A percentile compares a stretch with the other conserved stretches of the same genome.
Evolutionary conservation across 2,113 vertebrate genomes (phyloP).

Genomic region (Centrocercus urophasianus): DNA sequence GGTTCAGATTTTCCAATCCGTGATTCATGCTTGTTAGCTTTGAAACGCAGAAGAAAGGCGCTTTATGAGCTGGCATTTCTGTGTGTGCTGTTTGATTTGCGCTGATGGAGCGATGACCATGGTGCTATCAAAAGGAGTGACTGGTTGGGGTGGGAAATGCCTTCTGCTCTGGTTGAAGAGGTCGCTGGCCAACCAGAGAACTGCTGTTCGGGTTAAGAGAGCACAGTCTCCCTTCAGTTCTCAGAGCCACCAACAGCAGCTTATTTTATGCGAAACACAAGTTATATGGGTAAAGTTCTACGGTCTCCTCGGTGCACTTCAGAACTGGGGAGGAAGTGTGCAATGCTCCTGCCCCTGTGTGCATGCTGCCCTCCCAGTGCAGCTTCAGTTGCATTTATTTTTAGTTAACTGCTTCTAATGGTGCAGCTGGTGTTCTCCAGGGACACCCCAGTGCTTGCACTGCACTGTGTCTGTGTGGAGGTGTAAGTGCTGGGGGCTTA

Average conservation of each 20-base stretch:
- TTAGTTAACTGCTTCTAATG: neutral
- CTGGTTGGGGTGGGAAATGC: neutral
- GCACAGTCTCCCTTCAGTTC: neutral
- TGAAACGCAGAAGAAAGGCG: constrained; percentile 49
- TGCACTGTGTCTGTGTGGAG: neutral
- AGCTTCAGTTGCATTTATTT: neutral
- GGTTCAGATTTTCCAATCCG: constrained; percentile 2
- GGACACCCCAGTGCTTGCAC: neutral
- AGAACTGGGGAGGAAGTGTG: neutral
- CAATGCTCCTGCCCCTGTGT: neutral
- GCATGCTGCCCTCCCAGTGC: neutral
- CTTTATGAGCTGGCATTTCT: constrained; percentile 67
- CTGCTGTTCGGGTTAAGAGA: neutral
- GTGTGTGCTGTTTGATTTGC: constrained; percentile 9
- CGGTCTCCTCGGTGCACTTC: neutral
- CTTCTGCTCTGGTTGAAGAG: constrained; percentile 26
- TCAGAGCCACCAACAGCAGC: neutral
- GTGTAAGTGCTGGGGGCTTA: neutral
- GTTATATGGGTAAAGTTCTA: neutral
- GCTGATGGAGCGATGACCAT: neutral
- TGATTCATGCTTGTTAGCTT: constrained; percentile 55
- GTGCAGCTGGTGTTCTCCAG: neutral
- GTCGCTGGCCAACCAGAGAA: constrained; percentile 8
- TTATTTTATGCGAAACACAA: neutral
- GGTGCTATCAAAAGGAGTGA: neutral